Evolutionary conservation across 2,797 vertebrate species (phyloP).

Genomic region (Poeciliopsis turneri): DNA sequence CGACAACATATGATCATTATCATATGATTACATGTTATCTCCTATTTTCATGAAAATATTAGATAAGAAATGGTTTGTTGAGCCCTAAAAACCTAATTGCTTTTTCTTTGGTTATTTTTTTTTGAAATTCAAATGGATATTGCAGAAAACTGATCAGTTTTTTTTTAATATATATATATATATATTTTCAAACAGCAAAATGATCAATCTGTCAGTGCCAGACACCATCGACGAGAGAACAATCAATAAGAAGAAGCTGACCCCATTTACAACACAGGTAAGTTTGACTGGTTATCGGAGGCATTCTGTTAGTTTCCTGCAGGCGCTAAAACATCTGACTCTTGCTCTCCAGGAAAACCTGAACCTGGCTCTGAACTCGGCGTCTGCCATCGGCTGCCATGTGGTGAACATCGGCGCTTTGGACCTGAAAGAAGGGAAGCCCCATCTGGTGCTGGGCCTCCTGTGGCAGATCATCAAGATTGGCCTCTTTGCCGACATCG

Average conservation of each 20-base stretch:
- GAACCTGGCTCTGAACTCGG: constrained; percentile 96
- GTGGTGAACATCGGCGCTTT: constrained; percentile 97
- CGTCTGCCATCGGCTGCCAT: constrained; percentile 97
- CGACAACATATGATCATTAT: background rate
- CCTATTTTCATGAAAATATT: too few relatives aligned
- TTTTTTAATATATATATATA: too few relatives aligned
- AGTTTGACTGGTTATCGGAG: background rate
- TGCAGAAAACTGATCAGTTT: background rate
- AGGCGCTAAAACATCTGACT: background rate
- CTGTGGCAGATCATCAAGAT: constrained; percentile 99
- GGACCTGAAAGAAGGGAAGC: constrained; percentile 94
- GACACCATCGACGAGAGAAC: constrained; percentile 98
- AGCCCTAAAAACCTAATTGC: background rate
- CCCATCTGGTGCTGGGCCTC: constrained; percentile 94
- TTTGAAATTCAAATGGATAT: background rate
- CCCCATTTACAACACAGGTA: constrained; percentile 93
- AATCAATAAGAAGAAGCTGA: constrained; percentile 98
- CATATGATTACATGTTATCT: background rate
- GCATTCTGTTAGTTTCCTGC: background rate
- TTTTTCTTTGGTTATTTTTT: background rate
- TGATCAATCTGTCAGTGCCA: constrained; percentile 98
- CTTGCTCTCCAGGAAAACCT: constrained; percentile 88
- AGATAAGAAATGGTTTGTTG: background rate
- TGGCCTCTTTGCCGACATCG: constrained; percentile 96
- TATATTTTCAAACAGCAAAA: constrained; percentile 86